phyloP scores from a whole-genome alignment of 2,797 vertebrate species.

The Hippoglossus hippoglossus region DNA sequence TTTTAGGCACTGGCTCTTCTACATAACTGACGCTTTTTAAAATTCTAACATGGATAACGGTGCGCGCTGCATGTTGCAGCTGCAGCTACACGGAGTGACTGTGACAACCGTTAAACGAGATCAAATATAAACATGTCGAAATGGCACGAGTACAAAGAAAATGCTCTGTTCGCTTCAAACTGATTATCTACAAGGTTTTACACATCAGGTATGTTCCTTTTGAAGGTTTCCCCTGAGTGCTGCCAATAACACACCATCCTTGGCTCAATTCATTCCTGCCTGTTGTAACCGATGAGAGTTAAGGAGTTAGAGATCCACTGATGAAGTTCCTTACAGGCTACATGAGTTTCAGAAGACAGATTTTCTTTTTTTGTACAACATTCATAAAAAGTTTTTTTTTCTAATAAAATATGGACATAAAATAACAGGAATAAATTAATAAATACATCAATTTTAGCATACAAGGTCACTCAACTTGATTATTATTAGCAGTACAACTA shows the following conservation, averaged over 20 bases:
- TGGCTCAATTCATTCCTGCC: conserved; percentile 49
- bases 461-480: conserved; percentile 63
- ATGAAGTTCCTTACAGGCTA: conserved; percentile 66
- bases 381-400: conserved; percentile 59
- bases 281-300: conserved; percentile 35
- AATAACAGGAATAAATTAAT: conserved; percentile 75
- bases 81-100: conserved; percentile 47
- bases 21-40: conserved; percentile 27
- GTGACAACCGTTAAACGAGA: neutral
- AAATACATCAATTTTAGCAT: conserved; percentile 76
- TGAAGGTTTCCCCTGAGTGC: conserved; percentile 69
- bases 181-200: conserved; percentile 57
- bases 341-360: conserved; percentile 55
- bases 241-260: conserved; percentile 31
- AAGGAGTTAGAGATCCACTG: conserved; percentile 40
- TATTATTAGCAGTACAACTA: conserved; percentile 70
- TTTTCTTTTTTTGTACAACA: conserved; percentile 57
- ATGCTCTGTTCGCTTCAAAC: conserved; percentile 51
- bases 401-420: conserved; percentile 73
- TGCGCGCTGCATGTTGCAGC: conserved; percentile 32
- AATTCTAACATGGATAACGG: conserved; percentile 5
- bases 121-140: conserved; percentile 44
- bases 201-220: conserved; percentile 70
- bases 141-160: conserved; percentile 65
- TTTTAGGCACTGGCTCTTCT: conserved; percentile 70